Evolutionary conservation across 2,113 vertebrate genomes (phyloP), one percentile per base, ranked within the genome.

Genomic region (Gorsachius goisagi): DNA sequence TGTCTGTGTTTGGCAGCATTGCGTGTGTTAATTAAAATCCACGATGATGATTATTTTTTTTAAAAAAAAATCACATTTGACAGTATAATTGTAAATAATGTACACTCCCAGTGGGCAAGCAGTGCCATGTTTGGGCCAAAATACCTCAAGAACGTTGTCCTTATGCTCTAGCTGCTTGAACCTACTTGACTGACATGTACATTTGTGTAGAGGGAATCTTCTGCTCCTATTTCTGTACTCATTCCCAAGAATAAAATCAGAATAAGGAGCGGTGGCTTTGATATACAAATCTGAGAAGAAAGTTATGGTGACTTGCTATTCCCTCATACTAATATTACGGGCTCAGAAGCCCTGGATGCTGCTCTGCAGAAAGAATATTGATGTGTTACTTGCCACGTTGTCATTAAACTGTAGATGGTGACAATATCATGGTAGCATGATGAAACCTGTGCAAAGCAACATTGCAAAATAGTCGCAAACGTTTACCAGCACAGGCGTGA

Each of bases 161-260:
- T 71, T 26, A 12, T 20, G 35, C 50, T 71, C 18, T 12, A 49
- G 14, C 35, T 56, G 14, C 49, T 2, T 4, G 14, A 56, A 26
- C 15, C 35, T 50, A 1, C n/a, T 39, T 23, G 56, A 30, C 5
- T 27, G 22, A 9, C 0, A 16, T 41, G 4, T 22, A 3, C 2
- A 0, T 39, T 30, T 7, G 5, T 6, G 17, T 14, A 15, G 16
- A 39, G 18, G 15, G 71, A 41, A 39, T 24, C 41, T 35, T 4
- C 3, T 55, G 22, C 28, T 52, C 21, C 4, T 17, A 4, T 27
- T 39, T 78, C 63, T 63, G 1, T 30, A 10, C 5, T 55, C 8
- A 7, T 71, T 15, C 19, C 21, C 4, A 6, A 44, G 13, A 71
- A 41, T 10, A 11, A 19, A 47, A 45, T 14, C 9, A 28, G 11